Evolutionary conservation across 2,113 vertebrate genomes (phyloP).

Genomic region (Lophochroa leadbeateri): DNA sequence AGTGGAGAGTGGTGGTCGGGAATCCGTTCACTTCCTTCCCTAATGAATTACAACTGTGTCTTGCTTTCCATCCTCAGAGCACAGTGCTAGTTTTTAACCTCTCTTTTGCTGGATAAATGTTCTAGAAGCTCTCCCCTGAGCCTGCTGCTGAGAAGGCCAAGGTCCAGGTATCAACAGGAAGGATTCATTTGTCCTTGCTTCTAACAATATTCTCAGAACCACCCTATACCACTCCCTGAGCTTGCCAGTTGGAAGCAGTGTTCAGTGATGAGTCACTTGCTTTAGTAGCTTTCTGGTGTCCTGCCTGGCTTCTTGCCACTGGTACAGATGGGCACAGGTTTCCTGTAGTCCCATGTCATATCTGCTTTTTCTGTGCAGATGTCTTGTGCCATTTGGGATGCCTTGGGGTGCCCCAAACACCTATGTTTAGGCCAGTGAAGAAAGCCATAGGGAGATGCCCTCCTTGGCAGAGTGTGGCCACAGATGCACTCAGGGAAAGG

Average conservation of each 20-base stretch:
- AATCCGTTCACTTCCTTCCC: background rate
- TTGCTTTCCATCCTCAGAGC: background rate
- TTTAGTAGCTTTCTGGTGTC: background rate
- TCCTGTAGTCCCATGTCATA: background rate
- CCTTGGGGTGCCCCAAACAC: background rate
- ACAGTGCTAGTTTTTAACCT: background rate
- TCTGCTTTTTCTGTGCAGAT: conserved; percentile 4
- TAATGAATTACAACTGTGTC: background rate
- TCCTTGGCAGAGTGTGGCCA: background rate
- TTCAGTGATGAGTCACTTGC: background rate
- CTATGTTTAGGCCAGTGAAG: background rate
- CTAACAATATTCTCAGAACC: background rate
- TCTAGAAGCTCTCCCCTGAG: background rate
- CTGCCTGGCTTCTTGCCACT: conserved; percentile 18
- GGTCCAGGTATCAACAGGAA: background rate
- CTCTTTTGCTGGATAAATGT: background rate
- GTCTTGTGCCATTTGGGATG: background rate
- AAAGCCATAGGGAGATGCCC: background rate
- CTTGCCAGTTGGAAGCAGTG: background rate
- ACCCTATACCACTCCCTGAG: background rate
- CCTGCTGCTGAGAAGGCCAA: background rate
- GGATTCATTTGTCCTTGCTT: background rate
- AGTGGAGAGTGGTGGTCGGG: accelerated
- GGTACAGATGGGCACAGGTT: conserved; percentile 25
- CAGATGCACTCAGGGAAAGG: background rate